Base-by-base conservation (phyloP, 2,888 invertebrate genomes). In the Caradrina kadenii region DNA sequence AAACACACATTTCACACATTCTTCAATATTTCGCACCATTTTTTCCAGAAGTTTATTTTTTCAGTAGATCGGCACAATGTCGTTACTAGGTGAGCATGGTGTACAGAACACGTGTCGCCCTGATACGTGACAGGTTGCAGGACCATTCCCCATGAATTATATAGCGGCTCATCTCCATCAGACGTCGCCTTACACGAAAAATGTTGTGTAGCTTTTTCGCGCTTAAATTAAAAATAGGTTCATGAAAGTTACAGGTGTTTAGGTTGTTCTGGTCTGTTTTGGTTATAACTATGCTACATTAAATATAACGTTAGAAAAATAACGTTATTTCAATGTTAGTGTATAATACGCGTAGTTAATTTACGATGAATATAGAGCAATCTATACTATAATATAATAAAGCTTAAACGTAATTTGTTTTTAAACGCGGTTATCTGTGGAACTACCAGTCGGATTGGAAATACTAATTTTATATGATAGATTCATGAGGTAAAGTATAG, bases 101-200 rank as follows among this genome's bases (percentile, higher is more conserved):
- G 49, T 53, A 15, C 31, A 52, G 13, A 39, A 48, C 66, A 73
- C 81, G 74, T 83, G 69, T 80, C 67, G 22, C 13, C 11, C 49
- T 54, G 49, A 63, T 69, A 82, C 82, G 84, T 82, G 82, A 83
- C 82, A 82, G 79, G 84, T 78, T 75, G 82, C 70, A 73, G 31
- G 69, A 59, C 53, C 65, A 69, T 81, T 50, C 60, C n/a, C 69
- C 52, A 66, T 83, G 84, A 81, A 82, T 82, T 81, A 82, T 81
- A 75, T 66, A 82, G 11, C 69, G 55, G 61, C 69, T 81, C 82
- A 82, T 83, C 71, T 81, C 84, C 73, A 82, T 83, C 75, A 68
- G 55, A 54, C 50, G 53, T 26, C 54, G 63, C 49, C 56, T 39
- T 62, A 58, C 39, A 50, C 22, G 53, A 21, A 69, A 76, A 80